Base-by-base conservation (phyloP, 1,140 invertebrate genomes). In the Philotrypesis tridentata region DNA sequence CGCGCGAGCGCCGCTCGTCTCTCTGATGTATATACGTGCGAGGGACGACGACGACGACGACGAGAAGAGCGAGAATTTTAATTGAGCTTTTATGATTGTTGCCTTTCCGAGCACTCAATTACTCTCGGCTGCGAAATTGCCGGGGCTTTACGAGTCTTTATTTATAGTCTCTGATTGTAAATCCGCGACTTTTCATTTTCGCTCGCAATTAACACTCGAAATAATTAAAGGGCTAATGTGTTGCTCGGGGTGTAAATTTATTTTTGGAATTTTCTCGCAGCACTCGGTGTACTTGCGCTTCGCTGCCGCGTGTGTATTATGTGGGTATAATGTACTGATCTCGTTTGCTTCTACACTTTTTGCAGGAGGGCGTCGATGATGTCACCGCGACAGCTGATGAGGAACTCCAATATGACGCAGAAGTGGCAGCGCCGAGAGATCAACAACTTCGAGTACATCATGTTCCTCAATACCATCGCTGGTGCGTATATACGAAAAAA, bases 381-480 rank as follows among this genome's bases (percentile, higher is more conserved):
- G 97, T 98, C 98, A 11, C 98, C 99, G 0, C 94, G 98, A 48
- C 98, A 99, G 89, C 93, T 99, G 85, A 99, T 99, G 96, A 95
- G 98, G 82, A 97, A 98, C 92, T 99, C 98, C 12, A 99, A 99
- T 91, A 99, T 99, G 99, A 99, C 98, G 5, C 97, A 99, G 92
- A 99, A 99, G 92, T 99, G 99, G 99, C 98, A 99, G 91, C 94
- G 98, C 14, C 93, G 99, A 29, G 99, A 99, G 92, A 99, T 99
- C 85, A 99, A 98, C 68, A 99, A 99, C 92, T 99, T 99, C 91
- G 98, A 99, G 90, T 99, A 99, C 92, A 94, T 99, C 83, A 99
- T 99, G 98, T 99, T 99, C 93, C 94, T 99, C 75, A 99, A 99
- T 91, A 99, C 99, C 8, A 99, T 99, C 85, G 98, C 99, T 79